phyloP scores from a whole-genome alignment of 2,113 vertebrate species.

The Lutjanus erythropterus region DNA sequence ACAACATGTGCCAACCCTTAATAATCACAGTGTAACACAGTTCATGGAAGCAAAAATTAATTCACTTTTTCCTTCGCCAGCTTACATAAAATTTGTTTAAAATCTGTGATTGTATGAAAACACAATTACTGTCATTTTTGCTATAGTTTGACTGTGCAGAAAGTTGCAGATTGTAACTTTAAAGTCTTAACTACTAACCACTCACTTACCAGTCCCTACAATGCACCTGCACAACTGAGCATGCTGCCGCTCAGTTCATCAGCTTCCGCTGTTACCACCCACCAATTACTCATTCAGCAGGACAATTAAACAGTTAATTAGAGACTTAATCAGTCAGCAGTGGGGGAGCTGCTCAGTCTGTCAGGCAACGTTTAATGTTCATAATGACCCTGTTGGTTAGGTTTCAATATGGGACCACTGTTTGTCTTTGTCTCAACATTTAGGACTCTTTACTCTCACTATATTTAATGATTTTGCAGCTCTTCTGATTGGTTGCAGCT shows the following conservation, averaged over 20 bases:
- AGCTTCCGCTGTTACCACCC: neutral
- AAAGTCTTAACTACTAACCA: neutral
- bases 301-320: constrained; percentile 27
- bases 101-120: no score
- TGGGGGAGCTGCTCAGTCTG: constrained; percentile 7
- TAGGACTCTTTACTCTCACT: neutral
- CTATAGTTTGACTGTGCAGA: no score
- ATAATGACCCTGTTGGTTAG: neutral
- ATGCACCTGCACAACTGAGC: neutral
- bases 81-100: no score
- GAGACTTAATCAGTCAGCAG: constrained; percentile 20
- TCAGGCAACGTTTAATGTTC: neutral
- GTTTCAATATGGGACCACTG: constrained; percentile 8
- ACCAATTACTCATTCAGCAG: constrained; percentile 11
- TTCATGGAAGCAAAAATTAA: no score
- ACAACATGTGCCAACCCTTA: no score
- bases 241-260: neutral
- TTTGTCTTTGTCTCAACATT: constrained; percentile 18
- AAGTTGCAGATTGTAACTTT: no score
- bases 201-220: neutral
- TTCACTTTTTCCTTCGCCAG: no score
- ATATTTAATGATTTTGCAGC: constrained; percentile 43
- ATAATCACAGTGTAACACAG: no score
- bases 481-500: constrained; percentile 51
- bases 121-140: no score